These are phyloP conservation scores for Melangyna quadrimaculata DNA, from an alignment of 2,888 invertebrate species.

Conservation along the genomic window DNA sequence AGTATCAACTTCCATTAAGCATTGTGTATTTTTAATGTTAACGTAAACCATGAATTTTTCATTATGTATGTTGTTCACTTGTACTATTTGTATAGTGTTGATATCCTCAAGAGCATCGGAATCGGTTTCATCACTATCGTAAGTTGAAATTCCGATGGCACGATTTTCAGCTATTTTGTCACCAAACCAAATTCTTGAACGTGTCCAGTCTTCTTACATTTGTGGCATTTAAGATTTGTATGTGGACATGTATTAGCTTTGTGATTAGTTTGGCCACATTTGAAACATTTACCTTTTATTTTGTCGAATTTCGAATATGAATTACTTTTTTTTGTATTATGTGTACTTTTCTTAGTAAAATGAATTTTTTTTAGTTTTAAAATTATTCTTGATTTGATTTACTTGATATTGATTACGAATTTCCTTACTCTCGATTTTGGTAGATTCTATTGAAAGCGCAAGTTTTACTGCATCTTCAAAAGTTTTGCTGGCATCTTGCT, in stretches of 20 bases:
- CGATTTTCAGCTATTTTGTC: not conserved
- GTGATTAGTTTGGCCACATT: not conserved
- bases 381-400: not conserved
- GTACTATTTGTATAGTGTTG: slow-evolving; percentile 4
- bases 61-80: not conserved
- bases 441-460: not conserved
- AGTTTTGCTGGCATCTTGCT: slow-evolving; percentile 13
- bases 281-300: not conserved
- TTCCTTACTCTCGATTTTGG: slow-evolving; percentile 20
- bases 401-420: slow-evolving; percentile 7
- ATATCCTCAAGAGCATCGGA: slow-evolving; percentile 6
- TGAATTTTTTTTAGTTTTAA: not conserved
- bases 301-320: not conserved
- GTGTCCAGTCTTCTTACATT: slow-evolving; percentile 19
- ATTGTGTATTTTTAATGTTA: not conserved
- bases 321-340: not conserved
- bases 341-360: not conserved
- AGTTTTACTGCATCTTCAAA: not conserved
- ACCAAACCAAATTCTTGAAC: not conserved
- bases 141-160: not conserved
- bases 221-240: slow-evolving; percentile 13
- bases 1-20: too few relatives aligned
- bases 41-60: not conserved
- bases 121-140: not conserved
- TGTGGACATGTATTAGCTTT: slow-evolving; percentile 15